Evolutionary conservation across 2,113 vertebrate species (phyloP).

Genomic region (Coptodon rendalli): DNA sequence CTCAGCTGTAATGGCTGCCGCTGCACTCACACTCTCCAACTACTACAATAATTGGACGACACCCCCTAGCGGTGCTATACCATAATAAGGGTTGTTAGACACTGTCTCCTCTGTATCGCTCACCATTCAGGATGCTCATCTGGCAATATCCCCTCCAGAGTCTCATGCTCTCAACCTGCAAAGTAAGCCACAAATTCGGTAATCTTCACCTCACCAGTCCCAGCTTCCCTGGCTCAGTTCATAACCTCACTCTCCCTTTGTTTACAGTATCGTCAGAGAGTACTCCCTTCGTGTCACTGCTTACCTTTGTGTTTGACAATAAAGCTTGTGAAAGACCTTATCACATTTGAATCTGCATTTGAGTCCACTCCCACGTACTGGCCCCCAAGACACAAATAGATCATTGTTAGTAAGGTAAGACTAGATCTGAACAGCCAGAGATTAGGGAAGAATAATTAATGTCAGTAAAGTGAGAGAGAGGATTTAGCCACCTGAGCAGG

Average conservation of each 20-base stretch:
- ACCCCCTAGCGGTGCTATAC: background rate
- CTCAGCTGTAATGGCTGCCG: background rate
- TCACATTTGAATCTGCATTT: background rate
- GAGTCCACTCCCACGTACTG: background rate
- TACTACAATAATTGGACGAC: background rate
- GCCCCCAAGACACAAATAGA: background rate
- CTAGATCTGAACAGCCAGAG: background rate
- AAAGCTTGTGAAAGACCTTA: background rate
- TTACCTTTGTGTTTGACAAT: background rate
- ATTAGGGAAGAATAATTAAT: background rate
- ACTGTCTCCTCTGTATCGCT: accelerated
- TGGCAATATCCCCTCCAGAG: background rate
- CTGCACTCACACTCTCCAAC: background rate
- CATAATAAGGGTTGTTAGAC: background rate
- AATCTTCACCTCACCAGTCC: background rate
- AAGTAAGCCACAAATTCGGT: background rate
- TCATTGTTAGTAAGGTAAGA: background rate
- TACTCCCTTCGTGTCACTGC: background rate
- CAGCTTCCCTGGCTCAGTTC: background rate
- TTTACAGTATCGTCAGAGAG: background rate
- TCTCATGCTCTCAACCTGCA: background rate
- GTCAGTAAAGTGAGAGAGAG: background rate
- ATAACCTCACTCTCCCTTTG: background rate
- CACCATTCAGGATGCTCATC: background rate
- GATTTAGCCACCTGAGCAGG: background rate